A percentile compares a stretch with the other conserved stretches of the same genome.
Conservation (phyloP, 2,888 invertebrate species). For the Leptura quadrifasciata region DNA sequence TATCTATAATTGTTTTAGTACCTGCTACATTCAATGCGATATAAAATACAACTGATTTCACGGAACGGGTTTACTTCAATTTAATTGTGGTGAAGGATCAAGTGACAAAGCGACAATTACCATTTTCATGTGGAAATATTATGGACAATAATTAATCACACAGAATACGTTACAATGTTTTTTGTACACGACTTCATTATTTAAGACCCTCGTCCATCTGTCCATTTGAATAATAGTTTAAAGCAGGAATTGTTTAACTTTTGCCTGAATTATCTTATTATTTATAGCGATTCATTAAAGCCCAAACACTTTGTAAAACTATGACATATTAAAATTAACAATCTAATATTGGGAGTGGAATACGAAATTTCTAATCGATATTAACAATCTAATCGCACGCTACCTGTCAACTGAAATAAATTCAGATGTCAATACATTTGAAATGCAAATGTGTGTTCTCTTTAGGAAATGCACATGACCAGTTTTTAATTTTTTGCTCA, state of each 20-base stretch:
- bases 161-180: neutral
- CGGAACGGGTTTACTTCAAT: no score
- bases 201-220: conserved; percentile 27
- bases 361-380: no score
- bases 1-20: no score
- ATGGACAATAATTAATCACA: conserved; percentile 24
- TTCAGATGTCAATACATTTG: no score
- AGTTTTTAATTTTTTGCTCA: no score
- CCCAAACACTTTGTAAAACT: neutral
- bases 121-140: neutral
- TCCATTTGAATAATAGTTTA: conserved; percentile 18
- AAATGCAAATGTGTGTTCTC: no score
- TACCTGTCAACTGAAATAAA: no score
- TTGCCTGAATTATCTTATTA: conserved; percentile 14
- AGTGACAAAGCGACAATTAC: conserved; percentile 23
- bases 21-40: no score
- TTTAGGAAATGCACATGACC: no score
- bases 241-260: neutral
- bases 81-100: neutral
- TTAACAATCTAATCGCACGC: no score
- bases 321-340: neutral
- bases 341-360: no score
- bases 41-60: no score
- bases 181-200: conserved; percentile 25
- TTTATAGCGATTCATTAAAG: neutral